Evolutionary conservation across 2,888 invertebrate genomes (phyloP).

Genomic region (Zeuzera pyrina): DNA sequence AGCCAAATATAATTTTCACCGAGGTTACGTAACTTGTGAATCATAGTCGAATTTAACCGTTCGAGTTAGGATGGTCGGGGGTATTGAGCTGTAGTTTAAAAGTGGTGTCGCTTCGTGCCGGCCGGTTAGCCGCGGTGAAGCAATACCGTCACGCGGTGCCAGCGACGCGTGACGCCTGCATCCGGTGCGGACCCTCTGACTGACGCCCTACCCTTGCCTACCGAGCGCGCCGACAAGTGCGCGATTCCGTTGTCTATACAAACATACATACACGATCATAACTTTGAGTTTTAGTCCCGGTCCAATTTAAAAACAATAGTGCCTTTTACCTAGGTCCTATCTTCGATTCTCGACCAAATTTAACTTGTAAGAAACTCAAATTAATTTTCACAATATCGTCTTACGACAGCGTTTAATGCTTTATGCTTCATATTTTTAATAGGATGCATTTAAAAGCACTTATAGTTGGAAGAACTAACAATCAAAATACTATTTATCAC

Average conservation of each 20-base stretch:
- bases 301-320: too few relatives aligned
- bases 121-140: conserved; percentile 35
- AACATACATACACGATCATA: conserved; percentile 4
- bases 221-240: conserved; percentile 17
- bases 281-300: too few relatives aligned
- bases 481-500: too few relatives aligned
- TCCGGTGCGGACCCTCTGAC: conserved; percentile 55
- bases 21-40: conserved; percentile 22
- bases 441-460: too few relatives aligned
- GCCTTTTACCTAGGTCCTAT: too few relatives aligned
- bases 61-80: conserved; percentile 7
- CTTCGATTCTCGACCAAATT: too few relatives aligned
- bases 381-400: too few relatives aligned
- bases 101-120: conserved; percentile 22
- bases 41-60: conserved; percentile 10
- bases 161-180: conserved; percentile 55
- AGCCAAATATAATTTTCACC: conserved; percentile 22
- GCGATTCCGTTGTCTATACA: conserved; percentile 1
- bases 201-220: conserved; percentile 36
- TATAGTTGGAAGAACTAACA: too few relatives aligned
- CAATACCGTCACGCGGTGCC: conserved; percentile 54
- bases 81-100: conserved; percentile 4
- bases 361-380: too few relatives aligned
- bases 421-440: too few relatives aligned
- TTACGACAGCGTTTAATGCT: too few relatives aligned